phyloP scores from a whole-genome alignment of 35 echinoderm and acorn worm genomes.

The Hemicentrotus pulcherrimus region DNA sequence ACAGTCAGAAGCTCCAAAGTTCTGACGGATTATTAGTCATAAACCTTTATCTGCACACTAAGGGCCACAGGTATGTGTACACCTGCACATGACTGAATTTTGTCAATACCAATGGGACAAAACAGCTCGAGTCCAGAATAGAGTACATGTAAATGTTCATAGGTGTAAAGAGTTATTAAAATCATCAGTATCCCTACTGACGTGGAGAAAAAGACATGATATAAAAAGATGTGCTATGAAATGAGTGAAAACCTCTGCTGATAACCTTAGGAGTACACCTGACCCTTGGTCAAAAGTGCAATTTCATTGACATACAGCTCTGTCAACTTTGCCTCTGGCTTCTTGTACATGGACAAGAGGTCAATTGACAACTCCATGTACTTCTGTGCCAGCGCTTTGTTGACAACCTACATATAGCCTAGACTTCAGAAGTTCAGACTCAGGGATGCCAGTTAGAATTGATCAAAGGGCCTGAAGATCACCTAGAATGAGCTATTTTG shows the following conservation, averaged over 20 bases:
- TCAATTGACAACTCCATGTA: not conserved
- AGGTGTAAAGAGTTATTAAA: not conserved
- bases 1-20: not conserved
- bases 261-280: not conserved
- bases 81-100: not conserved
- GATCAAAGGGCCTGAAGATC: too few relatives aligned
- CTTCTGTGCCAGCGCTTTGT: not conserved
- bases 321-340: conserved; percentile 1
- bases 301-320: conserved; percentile 18
- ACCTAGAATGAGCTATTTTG: too few relatives aligned
- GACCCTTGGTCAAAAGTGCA: conserved; percentile 2
- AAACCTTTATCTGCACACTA: not conserved
- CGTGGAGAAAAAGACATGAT: too few relatives aligned
- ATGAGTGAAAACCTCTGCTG: not conserved
- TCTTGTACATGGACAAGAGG: not conserved
- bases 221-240: not conserved
- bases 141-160: not conserved
- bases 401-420: not conserved
- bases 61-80: not conserved
- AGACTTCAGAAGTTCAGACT: too few relatives aligned
- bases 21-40: not conserved
- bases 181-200: not conserved
- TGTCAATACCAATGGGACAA: not conserved
- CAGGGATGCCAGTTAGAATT: too few relatives aligned
- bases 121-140: not conserved